Percentiles rank a stretch among this genome's conserved stretches.
Evolutionary conservation across 2,797 vertebrate species (phyloP).

Genomic region (Sarcoramphus papa): DNA sequence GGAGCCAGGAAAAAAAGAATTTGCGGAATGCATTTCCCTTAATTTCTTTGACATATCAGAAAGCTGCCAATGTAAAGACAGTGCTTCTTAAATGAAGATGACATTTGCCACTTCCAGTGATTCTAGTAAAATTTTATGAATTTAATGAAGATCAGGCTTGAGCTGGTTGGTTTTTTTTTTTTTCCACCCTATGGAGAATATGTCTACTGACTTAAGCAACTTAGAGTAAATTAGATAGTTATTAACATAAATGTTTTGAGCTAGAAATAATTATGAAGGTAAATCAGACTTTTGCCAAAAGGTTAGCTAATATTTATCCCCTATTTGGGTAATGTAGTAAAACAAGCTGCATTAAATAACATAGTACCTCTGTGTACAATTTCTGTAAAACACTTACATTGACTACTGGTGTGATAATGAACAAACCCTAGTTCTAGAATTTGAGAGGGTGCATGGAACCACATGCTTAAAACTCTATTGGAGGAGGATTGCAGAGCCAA

Average conservation of each 20-base stretch:
- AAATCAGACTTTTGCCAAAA: background rate
- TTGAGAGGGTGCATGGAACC: background rate
- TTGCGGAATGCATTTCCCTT: background rate
- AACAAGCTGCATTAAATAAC: background rate
- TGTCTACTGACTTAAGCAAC: background rate
- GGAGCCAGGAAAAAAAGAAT: constrained; percentile 25
- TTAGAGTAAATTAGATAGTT: background rate
- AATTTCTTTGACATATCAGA: background rate
- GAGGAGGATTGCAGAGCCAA: background rate
- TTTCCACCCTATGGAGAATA: background rate
- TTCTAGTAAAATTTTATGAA: background rate
- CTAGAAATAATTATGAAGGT: background rate
- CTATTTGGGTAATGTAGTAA: background rate
- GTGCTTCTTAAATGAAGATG: background rate
- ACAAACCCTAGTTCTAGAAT: background rate
- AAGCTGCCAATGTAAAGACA: background rate
- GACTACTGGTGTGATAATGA: background rate
- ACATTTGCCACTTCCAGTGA: background rate
- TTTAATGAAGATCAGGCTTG: background rate
- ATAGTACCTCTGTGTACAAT: fast-evolving
- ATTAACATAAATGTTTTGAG: background rate
- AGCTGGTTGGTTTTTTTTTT: background rate
- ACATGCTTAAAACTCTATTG: background rate
- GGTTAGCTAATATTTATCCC: background rate
- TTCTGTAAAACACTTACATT: background rate